phyloP scores from a whole-genome alignment of 2,888 invertebrate genomes.

The Chromoteleia sp. region DNA sequence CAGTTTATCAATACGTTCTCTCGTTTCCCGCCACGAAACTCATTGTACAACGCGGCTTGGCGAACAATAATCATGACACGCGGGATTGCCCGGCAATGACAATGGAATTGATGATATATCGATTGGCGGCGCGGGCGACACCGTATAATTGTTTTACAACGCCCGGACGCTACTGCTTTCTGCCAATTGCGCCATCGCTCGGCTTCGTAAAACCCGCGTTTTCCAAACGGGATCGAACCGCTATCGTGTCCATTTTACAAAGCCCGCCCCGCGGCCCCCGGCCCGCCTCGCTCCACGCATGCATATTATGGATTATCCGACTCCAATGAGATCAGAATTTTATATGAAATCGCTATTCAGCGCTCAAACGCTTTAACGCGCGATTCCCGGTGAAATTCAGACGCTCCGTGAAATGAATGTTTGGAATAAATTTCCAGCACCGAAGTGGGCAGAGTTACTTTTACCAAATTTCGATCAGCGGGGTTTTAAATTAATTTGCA shows the following conservation, averaged over 20 bases:
- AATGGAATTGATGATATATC: slow-evolving; percentile 84
- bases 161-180: slow-evolving; percentile 70
- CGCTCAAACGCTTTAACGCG: slow-evolving; percentile 60
- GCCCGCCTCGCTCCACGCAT: slow-evolving; percentile 54
- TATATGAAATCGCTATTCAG: slow-evolving; percentile 68
- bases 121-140: slow-evolving; percentile 79
- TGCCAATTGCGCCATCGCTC: slow-evolving; percentile 68
- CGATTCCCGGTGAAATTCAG: slow-evolving; percentile 47
- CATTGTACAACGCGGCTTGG: slow-evolving; percentile 81
- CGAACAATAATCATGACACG: slow-evolving; percentile 85
- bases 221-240: slow-evolving; percentile 63
- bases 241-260: slow-evolving; percentile 69
- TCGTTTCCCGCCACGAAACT: slow-evolving; percentile 73
- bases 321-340: slow-evolving; percentile 68
- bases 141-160: slow-evolving; percentile 84
- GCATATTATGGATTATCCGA: slow-evolving; percentile 71
- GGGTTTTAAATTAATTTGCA: slow-evolving; percentile 47
- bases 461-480: slow-evolving; percentile 48
- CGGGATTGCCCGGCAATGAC: slow-evolving; percentile 83
- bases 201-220: slow-evolving; percentile 66
- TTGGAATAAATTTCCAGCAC: slow-evolving; percentile 51
- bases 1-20: slow-evolving; percentile 79
- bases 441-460: slow-evolving; percentile 41
- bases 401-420: slow-evolving; percentile 59
- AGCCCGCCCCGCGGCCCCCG: slow-evolving; percentile 30